These are phyloP conservation scores for Drosophila conformis DNA, from an alignment of 2,888 invertebrate species.

Conservation along the genomic window DNA sequence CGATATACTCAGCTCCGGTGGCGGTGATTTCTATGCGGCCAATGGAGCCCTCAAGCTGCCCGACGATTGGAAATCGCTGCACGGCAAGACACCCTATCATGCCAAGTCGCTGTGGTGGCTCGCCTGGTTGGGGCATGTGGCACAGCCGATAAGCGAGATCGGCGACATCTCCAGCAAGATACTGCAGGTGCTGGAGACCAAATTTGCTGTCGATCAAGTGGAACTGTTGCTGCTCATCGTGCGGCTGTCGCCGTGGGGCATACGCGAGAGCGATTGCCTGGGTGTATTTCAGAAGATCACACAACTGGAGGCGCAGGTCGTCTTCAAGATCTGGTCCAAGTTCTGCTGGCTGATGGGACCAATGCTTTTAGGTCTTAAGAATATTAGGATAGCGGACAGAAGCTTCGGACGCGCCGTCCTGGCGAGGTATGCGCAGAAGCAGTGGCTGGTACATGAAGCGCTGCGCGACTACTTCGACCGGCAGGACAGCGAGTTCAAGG, in stretches of 20 bases:
- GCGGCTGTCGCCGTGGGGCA: slow-evolving; percentile 90
- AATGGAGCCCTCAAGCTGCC: slow-evolving; percentile 83
- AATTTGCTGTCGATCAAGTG: slow-evolving; percentile 88
- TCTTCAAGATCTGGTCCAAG: slow-evolving; percentile 84
- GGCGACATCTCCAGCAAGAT: slow-evolving; percentile 88
- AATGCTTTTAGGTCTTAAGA: slow-evolving; percentile 83
- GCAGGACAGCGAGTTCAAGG: slow-evolving; percentile 78
- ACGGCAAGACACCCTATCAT: slow-evolving; percentile 83
- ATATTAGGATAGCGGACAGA: slow-evolving; percentile 83
- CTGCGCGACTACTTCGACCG: slow-evolving; percentile 81
- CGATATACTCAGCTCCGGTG: slow-evolving; percentile 83
- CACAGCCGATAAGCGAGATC: slow-evolving; percentile 86
- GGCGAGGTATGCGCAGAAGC: slow-evolving; percentile 81
- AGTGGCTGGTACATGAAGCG: slow-evolving; percentile 81
- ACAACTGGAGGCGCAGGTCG: slow-evolving; percentile 81
- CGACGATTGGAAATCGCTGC: slow-evolving; percentile 80
- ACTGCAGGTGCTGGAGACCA: slow-evolving; percentile 88
- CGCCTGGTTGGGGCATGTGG: slow-evolving; percentile 87
- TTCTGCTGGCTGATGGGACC: slow-evolving; percentile 85
- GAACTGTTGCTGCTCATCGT: slow-evolving; percentile 90
- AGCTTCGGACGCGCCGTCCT: slow-evolving; percentile 80
- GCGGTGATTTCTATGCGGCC: slow-evolving; percentile 83
- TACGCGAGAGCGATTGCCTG: slow-evolving; percentile 91
- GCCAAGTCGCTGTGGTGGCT: slow-evolving; percentile 87
- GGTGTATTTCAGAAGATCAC: slow-evolving; percentile 82